Evolutionary conservation across 1,140 invertebrate species (phyloP), one percentile per base, ranked within the genome.

Genomic region (Coptotermes formosanus): DNA sequence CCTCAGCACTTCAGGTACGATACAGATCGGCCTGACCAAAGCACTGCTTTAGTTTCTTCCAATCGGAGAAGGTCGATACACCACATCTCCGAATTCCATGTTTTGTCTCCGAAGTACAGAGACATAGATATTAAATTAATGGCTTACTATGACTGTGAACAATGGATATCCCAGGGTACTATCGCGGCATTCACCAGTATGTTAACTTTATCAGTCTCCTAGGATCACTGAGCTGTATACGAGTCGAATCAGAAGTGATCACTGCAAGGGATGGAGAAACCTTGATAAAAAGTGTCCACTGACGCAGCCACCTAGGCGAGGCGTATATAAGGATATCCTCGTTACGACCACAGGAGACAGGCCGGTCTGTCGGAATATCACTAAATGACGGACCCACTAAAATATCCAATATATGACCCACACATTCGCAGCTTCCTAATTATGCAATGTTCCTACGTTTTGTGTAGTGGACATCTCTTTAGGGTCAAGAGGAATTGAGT

Each of bases 261-360:
- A 30, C 11, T 30, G 64, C n/a, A 75, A 30, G n/a, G n/a, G 64
- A 3, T 30, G 64, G 25, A 30, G 25, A 30, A 75, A 75, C 25
- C 2, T 75, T 75, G 64, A 30, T 25, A 75, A 25, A 7, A 9
- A 48, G 45, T 48, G 45, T 48, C 45, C 45, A 14, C n/a, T 25
- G 3, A 75, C 7, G 4, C 64, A 75, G 8, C n/a, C 64, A 75
- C 64, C 64, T 75, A 75, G 64, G 64, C 64, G 64, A 75, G 64
- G 25, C 64, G 64, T 75, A 75, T 75, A 75, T 75, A 75, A 75
- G 64, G 64, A 75, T 75, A 75, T 75, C 64, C 64, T 75, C 64
- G 64, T 75, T 75, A 75, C 11, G 30, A 7, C 25, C 25, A 30
- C 64, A 30, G n/a, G 64, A 75, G 59, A n/a, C 21, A 7, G 59